Evolutionary conservation across 2,888 invertebrate species (phyloP).

Genomic region (Alentia gelatinosa): DNA sequence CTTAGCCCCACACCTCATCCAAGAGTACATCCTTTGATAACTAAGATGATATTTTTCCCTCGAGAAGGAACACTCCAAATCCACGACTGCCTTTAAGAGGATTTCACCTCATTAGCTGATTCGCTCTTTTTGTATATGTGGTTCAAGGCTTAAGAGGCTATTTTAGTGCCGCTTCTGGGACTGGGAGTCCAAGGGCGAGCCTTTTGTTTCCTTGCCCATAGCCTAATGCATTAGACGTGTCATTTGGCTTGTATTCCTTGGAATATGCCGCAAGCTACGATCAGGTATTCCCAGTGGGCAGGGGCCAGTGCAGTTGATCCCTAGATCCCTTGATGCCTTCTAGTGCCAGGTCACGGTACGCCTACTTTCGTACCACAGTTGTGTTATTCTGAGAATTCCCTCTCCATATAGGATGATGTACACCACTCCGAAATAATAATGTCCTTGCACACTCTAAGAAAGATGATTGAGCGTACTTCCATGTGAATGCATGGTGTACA

Average conservation of each 20-base stretch:
- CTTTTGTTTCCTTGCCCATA: not conserved
- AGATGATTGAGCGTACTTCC: too few species aligned
- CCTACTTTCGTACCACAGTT: too few species aligned
- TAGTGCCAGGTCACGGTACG: not conserved
- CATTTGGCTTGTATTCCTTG: not conserved
- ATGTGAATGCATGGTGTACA: too few species aligned
- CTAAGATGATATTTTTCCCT: too few species aligned
- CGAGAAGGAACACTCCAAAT: too few species aligned
- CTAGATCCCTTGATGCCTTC: not conserved
- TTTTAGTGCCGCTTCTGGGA: not conserved
- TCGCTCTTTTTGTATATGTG: not conserved
- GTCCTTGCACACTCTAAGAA: too few species aligned
- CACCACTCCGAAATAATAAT: too few species aligned
- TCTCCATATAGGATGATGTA: too few species aligned
- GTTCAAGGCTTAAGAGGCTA: not conserved
- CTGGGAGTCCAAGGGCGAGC: not conserved
- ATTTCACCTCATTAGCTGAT: not conserved
- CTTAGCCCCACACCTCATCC: too few species aligned
- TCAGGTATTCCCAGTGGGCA: not conserved
- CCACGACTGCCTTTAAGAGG: not conserved
- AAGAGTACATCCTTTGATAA: too few species aligned
- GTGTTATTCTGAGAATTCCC: too few species aligned
- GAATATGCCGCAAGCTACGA: not conserved
- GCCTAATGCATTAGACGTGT: not conserved
- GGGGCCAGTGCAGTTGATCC: not conserved